Evolutionary conservation across 2,113 vertebrate species (phyloP), one percentile per base, ranked within the genome.

Genomic region (Melanostigma gelatinosum): DNA sequence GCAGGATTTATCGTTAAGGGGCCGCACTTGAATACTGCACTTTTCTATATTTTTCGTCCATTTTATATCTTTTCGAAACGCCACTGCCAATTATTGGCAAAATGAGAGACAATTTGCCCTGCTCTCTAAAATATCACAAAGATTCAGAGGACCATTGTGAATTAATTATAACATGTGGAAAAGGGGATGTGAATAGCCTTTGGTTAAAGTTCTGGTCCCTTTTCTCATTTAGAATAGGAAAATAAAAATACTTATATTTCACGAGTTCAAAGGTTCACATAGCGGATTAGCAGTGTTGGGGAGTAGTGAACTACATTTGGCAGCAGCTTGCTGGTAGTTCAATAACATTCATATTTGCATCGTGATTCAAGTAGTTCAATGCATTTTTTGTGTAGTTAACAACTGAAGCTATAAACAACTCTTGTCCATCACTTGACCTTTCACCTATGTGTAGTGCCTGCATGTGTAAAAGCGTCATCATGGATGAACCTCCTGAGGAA

Each of bases 91-190:
- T 62, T 48, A 46, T 63, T 36, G 16, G 13, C 20, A 64, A 42
- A 81, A 81, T 58, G 8, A 64, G 60, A 62, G 34, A 48, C 15
- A 20, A 38, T 36, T 50, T 29, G 24, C 24, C 44, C 4, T 22
- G 13, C 8, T 6, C 50, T 63, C 58, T 50, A 40, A 82, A 82
- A 79, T 3, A 83, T 77, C 87, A 72, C 69, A 78, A 69, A 78
- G 69, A 81, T 72, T 50, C 63, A 73, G 44, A 27, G 32, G 8
- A 6, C 36, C 55, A 63, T 38, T 72, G 55, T 77, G 68, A 83
- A 78, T 40, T 0, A 58, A 75, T 60, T 62, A 40, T 27, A 80
- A 79, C 46, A 60, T 52, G n/a, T 52, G 32, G 57, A 40, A 62
- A 40, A 29, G 34, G 5, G 58, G 65, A 84, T 62, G 75, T 65